Percentiles rank a stretch among this genome's conserved stretches.
Conservation (phyloP, 2,113 vertebrate species). For the Pseudolaguvia tuberculata region DNA sequence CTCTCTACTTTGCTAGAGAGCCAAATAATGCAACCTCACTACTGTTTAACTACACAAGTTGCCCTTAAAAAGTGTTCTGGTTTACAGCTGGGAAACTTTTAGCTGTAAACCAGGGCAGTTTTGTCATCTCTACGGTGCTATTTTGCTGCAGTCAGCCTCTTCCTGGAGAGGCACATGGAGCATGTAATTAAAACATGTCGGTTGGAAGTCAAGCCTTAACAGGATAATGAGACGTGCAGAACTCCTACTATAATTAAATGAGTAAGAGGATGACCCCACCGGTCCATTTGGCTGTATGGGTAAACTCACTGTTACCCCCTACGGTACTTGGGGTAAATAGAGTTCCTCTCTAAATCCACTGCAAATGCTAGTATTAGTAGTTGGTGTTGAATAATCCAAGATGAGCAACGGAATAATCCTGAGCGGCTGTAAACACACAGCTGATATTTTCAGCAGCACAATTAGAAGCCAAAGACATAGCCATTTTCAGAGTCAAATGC, state of each 20-base stretch:
- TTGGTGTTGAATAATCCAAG: background rate
- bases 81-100: background rate
- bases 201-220: constrained; percentile 29
- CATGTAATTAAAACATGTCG: constrained; percentile 50
- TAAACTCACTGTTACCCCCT: background rate
- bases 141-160: constrained; percentile 18
- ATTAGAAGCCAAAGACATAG: constrained; percentile 3
- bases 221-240: constrained; percentile 42
- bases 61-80: constrained; percentile 5
- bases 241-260: constrained; percentile 38
- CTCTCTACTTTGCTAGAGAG: background rate
- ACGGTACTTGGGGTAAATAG: background rate
- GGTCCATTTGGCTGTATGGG: background rate
- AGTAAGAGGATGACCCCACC: constrained; percentile 6
- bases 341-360: background rate
- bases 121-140: constrained; percentile 13
- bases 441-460: background rate
- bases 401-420: background rate
- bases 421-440: background rate
- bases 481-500: background rate
- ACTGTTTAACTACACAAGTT: background rate
- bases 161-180: constrained; percentile 19
- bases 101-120: background rate
- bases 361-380: background rate
- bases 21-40: background rate